Evolutionary conservation across 2,797 vertebrate species (phyloP).

Genomic region (Xyrichtys novacula): DNA sequence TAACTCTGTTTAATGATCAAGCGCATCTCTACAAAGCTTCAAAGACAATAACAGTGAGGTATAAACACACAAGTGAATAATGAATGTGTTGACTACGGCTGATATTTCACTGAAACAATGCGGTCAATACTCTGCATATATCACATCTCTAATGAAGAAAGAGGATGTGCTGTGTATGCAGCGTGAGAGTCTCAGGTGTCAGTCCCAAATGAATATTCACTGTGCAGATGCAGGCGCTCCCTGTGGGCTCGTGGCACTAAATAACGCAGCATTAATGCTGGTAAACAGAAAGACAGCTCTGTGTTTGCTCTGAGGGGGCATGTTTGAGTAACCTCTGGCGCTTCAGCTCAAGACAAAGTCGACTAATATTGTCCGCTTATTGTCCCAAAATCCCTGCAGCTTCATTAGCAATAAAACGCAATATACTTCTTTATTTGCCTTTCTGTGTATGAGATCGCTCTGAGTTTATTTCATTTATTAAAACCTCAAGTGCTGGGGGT

Average conservation of each 20-base stretch:
- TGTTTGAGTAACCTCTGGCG: slow-evolving; percentile 80
- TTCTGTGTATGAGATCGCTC: slow-evolving; percentile 11
- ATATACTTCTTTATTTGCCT: slow-evolving; percentile 26
- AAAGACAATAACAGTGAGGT: slow-evolving; percentile 19
- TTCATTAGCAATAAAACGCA: slow-evolving; percentile 68
- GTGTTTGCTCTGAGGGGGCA: slow-evolving; percentile 58
- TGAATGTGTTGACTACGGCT: not conserved
- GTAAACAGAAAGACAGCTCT: slow-evolving; percentile 68
- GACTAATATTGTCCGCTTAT: slow-evolving; percentile 77
- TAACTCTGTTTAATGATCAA: slow-evolving; percentile 15
- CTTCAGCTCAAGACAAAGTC: slow-evolving; percentile 54
- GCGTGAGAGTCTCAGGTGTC: slow-evolving; percentile 85
- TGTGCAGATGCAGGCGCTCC: slow-evolving; percentile 81
- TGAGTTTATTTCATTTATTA: slow-evolving; percentile 33
- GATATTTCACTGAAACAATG: slow-evolving; percentile 59
- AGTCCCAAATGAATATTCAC: slow-evolving; percentile 89
- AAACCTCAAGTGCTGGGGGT: not conserved
- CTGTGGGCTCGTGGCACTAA: slow-evolving; percentile 75
- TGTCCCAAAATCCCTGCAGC: slow-evolving; percentile 73
- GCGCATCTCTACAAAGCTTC: not conserved
- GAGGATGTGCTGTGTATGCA: slow-evolving; percentile 33
- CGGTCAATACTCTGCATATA: slow-evolving; percentile 47
- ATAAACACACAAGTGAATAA: slow-evolving; percentile 13
- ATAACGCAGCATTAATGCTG: slow-evolving; percentile 73
- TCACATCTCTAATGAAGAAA: slow-evolving; percentile 49